Conservation (phyloP, 1,140 invertebrate species). For the Aradophagus sp. region DNA sequence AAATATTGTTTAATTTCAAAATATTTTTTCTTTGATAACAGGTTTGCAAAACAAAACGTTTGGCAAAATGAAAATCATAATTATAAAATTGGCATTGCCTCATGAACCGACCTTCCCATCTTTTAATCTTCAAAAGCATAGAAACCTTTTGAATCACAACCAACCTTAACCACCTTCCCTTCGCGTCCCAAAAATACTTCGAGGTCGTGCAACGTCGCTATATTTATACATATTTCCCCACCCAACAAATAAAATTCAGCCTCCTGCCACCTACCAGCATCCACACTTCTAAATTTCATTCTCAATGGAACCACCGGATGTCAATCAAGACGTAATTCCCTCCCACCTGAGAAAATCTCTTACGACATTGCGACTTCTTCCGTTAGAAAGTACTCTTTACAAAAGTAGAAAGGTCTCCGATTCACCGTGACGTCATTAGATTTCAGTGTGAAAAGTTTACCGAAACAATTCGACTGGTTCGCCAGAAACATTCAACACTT, state of each 20-base stretch:
- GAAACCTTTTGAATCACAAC: constrained; percentile 18
- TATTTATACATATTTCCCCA: constrained; percentile 2
- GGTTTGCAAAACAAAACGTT: too few relatives aligned
- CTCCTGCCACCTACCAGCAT: neutral
- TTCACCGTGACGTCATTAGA: constrained; percentile 12
- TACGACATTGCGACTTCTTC: neutral
- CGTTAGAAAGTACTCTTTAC: constrained; percentile 15
- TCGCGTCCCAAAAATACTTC: constrained; percentile 20
- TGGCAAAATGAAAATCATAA: too few relatives aligned
- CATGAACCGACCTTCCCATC: too few relatives aligned
- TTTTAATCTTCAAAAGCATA: constrained; percentile 1
- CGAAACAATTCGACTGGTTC: neutral
- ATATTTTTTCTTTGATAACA: too few relatives aligned
- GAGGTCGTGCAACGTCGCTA: constrained; percentile 15
- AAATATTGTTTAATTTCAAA: too few relatives aligned
- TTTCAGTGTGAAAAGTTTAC: constrained; percentile 4
- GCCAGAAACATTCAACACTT: neutral
- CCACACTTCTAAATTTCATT: neutral
- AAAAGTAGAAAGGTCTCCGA: constrained; percentile 18
- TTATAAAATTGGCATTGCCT: too few relatives aligned
- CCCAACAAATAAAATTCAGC: neutral
- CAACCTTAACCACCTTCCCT: constrained; percentile 26
- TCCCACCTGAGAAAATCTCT: neutral
- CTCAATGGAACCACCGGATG: neutral
- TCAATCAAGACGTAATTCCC: neutral